A percentile compares a stretch with the other conserved stretches of the same genome.
Evolutionary conservation across 2,888 invertebrate species (phyloP).

Genomic region (Gortyna flavago): DNA sequence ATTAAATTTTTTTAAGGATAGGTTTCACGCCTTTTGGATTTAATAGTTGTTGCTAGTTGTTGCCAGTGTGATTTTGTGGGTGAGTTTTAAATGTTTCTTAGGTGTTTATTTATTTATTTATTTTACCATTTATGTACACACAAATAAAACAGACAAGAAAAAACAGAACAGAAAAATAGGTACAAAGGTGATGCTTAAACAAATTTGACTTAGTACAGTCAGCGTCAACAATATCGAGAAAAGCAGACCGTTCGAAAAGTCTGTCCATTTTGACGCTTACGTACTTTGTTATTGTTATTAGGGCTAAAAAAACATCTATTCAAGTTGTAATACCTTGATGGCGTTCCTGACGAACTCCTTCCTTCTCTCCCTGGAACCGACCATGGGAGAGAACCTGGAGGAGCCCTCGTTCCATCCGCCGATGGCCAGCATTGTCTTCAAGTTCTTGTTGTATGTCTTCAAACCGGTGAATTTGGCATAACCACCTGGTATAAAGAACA

Average conservation of each 20-base stretch:
- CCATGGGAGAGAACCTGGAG: constrained; percentile 95
- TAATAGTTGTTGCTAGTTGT: not conserved
- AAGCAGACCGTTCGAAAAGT: not conserved
- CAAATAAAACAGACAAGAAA: too few relatives aligned
- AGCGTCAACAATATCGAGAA: not conserved
- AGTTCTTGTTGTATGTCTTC: constrained; percentile 97
- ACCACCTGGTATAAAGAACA: constrained; percentile 91
- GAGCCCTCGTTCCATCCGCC: constrained; percentile 99
- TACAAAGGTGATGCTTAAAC: too few relatives aligned
- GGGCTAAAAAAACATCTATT: not conserved
- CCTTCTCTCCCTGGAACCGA: constrained; percentile 93
- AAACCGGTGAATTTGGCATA: constrained; percentile 98
- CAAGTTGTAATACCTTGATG: constrained; percentile 91
- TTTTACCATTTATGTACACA: too few relatives aligned
- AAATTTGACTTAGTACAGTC: not conserved
- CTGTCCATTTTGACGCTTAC: not conserved
- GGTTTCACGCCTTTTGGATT: not conserved
- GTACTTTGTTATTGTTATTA: not conserved
- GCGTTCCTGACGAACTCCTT: constrained; percentile 95
- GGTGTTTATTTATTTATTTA: not conserved
- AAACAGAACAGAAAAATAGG: too few relatives aligned
- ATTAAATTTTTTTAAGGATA: not conserved
- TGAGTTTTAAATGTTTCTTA: not conserved
- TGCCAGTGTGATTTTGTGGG: not conserved
- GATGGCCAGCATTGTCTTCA: constrained; percentile 97